A percentile compares a stretch with the other conserved stretches of the same genome.
Evolutionary conservation across 2,797 vertebrate genomes (phyloP).

Genomic region (Malurus leucopterus): DNA sequence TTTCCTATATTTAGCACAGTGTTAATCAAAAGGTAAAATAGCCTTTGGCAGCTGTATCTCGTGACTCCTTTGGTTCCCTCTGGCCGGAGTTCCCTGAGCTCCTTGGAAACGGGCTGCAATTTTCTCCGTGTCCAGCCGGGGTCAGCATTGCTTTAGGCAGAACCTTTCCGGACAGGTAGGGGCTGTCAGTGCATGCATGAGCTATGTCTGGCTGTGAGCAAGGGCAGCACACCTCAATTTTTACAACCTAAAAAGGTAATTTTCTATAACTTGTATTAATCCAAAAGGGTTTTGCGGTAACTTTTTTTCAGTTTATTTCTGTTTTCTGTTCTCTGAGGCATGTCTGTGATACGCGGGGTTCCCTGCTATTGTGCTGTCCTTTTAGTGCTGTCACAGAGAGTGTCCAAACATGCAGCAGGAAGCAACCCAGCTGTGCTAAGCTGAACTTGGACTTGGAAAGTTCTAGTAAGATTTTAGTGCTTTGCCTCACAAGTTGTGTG

Average conservation of each 20-base stretch:
- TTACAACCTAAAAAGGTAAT: too few species aligned
- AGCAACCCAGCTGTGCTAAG: too few species aligned
- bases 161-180: accelerated
- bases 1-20: accelerated
- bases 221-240: not conserved
- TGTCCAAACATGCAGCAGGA: not conserved
- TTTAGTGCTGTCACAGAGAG: too few species aligned
- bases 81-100: not conserved
- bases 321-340: not conserved
- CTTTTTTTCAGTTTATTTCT: not conserved
- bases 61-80: not conserved
- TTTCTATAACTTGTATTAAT: not conserved
- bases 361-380: not conserved
- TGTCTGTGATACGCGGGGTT: not conserved
- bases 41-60: accelerated
- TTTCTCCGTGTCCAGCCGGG: not conserved
- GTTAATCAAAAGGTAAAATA: not conserved
- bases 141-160: not conserved
- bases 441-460: not conserved
- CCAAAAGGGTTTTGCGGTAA: accelerated
- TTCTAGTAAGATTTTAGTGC: not conserved
- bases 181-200: accelerated
- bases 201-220: accelerated
- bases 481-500: not conserved
- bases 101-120: not conserved